Base-by-base conservation (phyloP, 2,797 vertebrate species). In the Pangasius larnaudii region DNA sequence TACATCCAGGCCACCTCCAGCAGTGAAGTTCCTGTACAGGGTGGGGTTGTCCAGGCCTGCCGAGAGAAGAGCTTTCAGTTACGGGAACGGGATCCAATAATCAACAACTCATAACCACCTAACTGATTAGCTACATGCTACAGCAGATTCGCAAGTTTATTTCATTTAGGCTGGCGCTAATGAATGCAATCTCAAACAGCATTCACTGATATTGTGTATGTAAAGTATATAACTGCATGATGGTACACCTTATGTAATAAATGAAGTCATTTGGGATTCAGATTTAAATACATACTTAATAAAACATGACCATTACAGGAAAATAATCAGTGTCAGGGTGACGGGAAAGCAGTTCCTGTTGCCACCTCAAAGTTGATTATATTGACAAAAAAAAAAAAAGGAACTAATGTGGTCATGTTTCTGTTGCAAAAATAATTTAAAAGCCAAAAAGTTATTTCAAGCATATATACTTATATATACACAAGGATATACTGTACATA, bases 21-120 rank as follows among this genome's bases (percentile, higher is more conserved):
- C 96, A 72, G 97, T 97, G 92, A 97, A 98, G 33, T 97, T 96
- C 92, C 97, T 96, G 90, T 99, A 99, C 19, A 99, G 94, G 51
- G 97, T 96, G 27, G 97, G 95, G 93, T 97, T 97, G 88, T 99
- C 98, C 92, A 99, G 93, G 94, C 97, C 98, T 99, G 92, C 71
- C 92, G 39, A 86, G 1, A 33, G 84, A 33, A 8, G 89, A 14
- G 33, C 22, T 71, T 80, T 49, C 4, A 16, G 39, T 61, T 36
- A 84, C 2, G 1, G 8, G n/a, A 51, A 27, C 14, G 22, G 2
- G 11, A 67, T 22, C 18, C 33, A 0, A 18, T 67, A 42, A 27
- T 42, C 39, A 75, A n/a, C 5, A 77, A 77, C 1, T 1, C 3
- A 2, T 24, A 79, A 39, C 33, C 30, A 27, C 1, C 22, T 3